Evolutionary conservation across 2,113 vertebrate genomes (phyloP), one percentile per base, ranked within the genome.

Genomic region (Ictalurus furcatus): DNA sequence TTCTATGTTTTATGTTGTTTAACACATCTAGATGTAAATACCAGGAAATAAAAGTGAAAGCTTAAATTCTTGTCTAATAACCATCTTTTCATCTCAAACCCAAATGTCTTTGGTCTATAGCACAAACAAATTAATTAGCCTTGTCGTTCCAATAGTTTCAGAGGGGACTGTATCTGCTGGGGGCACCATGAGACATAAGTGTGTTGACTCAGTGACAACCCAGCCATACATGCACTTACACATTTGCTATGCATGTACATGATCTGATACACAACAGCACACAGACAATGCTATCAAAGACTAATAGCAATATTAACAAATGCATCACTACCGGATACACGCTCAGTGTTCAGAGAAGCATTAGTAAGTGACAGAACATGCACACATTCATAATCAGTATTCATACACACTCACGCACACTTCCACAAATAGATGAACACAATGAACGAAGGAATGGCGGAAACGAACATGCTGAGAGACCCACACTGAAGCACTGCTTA

Each of bases 211-310:
- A 17, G 17, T 14, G 25, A 40, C 52, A 74, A 34, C 56, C 21
- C 56, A 52, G 63, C 48, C 52, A 74, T 14, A 30, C 44, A 84
- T 52, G 58, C 65, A 84, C 21, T 34, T 58, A 58, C 34, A 85
- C 34, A 28, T 52, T 4, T 17, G 71, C 73, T 44, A 17, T 30
- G 48, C 67, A 37, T 17, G 37, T 34, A 71, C 30, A 71, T 12
- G 12, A n/a, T 30, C 30, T 34, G 30, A 19, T 71, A 63, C 25
- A 88, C 13, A 89, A 40, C 73, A 19, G 52, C 19, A 87, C 91
- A 91, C 90, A 91, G 56, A 52, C 25, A 86, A 85, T 78, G 84
- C 88, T 90, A 52, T 88, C 1, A 83, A 21, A 84, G 76, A 37
- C 14, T 34, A 65, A 65, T 28, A 65, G 9, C 58, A 65, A 65